Evolutionary conservation across 92 coral and sea anemone genomes (phyloP).

Genomic region (Paramuricea clavata): DNA sequence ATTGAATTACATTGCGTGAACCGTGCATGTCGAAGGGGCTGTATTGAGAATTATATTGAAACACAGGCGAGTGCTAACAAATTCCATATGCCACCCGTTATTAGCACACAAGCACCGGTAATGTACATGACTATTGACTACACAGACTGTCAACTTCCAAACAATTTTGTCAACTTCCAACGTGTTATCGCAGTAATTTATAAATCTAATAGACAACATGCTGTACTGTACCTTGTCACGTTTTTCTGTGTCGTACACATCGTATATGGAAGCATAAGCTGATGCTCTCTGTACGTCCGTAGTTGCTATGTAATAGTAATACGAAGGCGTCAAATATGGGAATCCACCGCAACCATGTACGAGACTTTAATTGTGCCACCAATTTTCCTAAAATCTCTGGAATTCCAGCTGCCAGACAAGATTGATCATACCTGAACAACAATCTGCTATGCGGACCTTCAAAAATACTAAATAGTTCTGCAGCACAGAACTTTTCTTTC

Average conservation of each 20-base stretch:
- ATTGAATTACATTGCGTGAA: too few relatives aligned
- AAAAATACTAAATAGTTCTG: conserved; percentile 20
- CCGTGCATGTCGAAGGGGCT: too few relatives aligned
- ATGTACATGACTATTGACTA: background rate
- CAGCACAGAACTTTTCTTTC: conserved; percentile 25
- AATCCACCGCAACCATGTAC: conserved; percentile 29
- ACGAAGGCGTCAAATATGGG: conserved; percentile 38
- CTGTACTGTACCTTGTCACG: conserved; percentile 42
- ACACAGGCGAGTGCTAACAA: too few relatives aligned
- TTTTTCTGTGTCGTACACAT: conserved; percentile 51
- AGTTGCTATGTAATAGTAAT: conserved; percentile 52
- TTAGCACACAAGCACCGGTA: too few relatives aligned
- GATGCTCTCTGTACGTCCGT: conserved; percentile 43
- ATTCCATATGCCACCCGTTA: too few relatives aligned
- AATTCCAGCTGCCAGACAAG: conserved; percentile 52
- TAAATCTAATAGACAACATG: conserved; percentile 7
- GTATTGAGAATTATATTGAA: too few relatives aligned
- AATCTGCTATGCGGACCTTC: conserved; percentile 54
- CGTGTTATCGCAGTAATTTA: background rate
- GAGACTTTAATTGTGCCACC: conserved; percentile 48
- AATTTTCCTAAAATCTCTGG: conserved; percentile 51
- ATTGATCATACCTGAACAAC: conserved; percentile 38
- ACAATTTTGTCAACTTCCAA: too few relatives aligned
- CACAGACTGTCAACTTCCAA: background rate
- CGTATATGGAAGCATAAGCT: conserved; percentile 41